Evolutionary conservation across 2,888 invertebrate genomes (phyloP).

Genomic region (Anodontia alba): DNA sequence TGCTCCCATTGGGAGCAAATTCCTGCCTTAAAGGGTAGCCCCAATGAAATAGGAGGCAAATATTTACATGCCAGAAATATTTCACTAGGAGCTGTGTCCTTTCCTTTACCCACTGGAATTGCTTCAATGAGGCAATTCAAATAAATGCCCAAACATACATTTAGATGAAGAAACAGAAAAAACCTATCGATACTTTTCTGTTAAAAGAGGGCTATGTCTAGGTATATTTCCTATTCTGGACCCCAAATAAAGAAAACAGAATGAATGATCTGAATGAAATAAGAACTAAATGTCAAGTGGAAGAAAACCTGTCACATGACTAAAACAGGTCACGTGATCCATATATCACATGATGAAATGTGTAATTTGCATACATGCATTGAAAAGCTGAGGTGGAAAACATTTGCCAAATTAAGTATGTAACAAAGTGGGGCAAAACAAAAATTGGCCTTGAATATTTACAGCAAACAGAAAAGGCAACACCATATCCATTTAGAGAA

Average conservation of each 20-base stretch:
- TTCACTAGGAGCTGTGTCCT: no score
- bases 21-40: no score
- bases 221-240: no score
- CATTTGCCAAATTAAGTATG: background rate
- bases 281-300: background rate
- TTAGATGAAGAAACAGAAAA: no score
- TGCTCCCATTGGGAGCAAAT: no score
- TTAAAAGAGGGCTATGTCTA: no score
- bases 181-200: no score
- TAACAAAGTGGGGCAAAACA: background rate
- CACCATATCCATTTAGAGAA: background rate
- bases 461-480: background rate
- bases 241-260: background rate
- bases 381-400: conserved; percentile 15
- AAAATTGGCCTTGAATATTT: background rate
- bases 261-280: background rate
- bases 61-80: no score
- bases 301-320: conserved; percentile 43
- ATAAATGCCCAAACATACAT: no score
- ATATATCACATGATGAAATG: conserved; percentile 14
- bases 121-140: no score
- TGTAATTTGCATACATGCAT: conserved; percentile 20
- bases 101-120: no score
- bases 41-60: no score
- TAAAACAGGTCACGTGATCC: conserved; percentile 25